These are phyloP conservation scores for Anhinga anhinga DNA, from an alignment of 2,113 vertebrate genomes.

Conservation along the genomic window DNA sequence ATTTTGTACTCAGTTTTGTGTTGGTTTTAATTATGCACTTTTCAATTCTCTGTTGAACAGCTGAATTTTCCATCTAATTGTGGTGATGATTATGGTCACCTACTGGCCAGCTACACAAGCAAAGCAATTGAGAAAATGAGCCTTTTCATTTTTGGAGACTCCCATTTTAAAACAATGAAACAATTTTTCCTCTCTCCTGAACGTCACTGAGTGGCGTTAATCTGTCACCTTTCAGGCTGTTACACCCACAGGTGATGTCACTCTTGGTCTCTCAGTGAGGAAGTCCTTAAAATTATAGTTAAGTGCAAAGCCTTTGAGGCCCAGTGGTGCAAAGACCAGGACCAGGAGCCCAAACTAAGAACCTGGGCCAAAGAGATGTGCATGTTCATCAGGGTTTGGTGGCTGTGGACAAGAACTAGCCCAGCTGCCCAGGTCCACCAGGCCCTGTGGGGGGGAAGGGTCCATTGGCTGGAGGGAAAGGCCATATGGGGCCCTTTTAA, in stretches of 20 bases:
- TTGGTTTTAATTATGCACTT: not conserved
- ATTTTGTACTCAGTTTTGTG: not conserved
- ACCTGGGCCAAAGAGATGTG: not conserved
- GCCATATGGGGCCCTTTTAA: not conserved
- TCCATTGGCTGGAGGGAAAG: not conserved
- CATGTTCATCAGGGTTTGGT: not conserved
- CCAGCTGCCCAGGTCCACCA: not conserved
- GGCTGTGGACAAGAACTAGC: not conserved
- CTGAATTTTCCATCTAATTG: not conserved
- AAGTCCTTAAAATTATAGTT: not conserved
- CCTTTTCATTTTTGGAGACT: not conserved
- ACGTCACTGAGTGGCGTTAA: not conserved
- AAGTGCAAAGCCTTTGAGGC: not conserved
- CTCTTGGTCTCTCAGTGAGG: not conserved
- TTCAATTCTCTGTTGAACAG: not conserved
- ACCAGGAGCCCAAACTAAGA: not conserved
- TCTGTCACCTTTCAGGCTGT: not conserved
- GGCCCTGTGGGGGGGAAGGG: not conserved
- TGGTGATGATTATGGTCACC: not conserved
- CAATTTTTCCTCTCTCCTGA: not conserved
- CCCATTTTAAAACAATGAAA: not conserved
- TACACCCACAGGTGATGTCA: not conserved
- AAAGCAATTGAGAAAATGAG: not conserved
- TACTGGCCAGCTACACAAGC: not conserved
- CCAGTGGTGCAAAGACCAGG: not conserved